Evolutionary conservation across 2,888 invertebrate genomes (phyloP).

Genomic region (Phyllotreta striolata): DNA sequence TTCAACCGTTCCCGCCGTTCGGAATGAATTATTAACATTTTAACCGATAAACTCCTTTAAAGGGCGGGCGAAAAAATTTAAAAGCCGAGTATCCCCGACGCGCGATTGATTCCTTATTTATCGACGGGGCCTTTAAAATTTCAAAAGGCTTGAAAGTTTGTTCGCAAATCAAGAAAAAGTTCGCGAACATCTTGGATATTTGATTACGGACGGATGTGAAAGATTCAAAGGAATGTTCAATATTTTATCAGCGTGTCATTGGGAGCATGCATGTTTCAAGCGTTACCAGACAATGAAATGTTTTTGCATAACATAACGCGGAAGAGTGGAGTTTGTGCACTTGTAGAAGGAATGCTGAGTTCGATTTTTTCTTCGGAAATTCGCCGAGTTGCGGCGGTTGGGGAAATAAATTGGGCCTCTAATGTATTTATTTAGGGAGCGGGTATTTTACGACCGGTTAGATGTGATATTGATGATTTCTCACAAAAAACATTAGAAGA

Average conservation of each 20-base stretch:
- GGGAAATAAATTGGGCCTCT: too few relatives aligned
- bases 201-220: constrained; percentile 25
- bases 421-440: too few relatives aligned
- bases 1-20: background rate
- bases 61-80: constrained; percentile 12
- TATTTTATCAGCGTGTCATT: constrained; percentile 28
- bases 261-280: constrained; percentile 23
- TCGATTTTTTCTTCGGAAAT: background rate
- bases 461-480: background rate
- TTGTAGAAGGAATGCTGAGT: background rate
- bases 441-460: too few relatives aligned
- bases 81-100: constrained; percentile 1
- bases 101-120: constrained; percentile 16
- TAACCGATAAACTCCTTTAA: constrained; percentile 15
- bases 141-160: constrained; percentile 30
- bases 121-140: constrained; percentile 22
- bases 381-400: background rate
- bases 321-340: background rate
- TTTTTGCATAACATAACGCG: constrained; percentile 12
- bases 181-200: constrained; percentile 29
- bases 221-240: constrained; percentile 24
- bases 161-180: constrained; percentile 31
- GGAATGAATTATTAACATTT: too few relatives aligned
- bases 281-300: constrained; percentile 27
- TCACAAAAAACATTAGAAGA: constrained; percentile 3